A percentile compares a stretch with the other conserved stretches of the same genome.
These are phyloP conservation scores for Tethea ocularis DNA, from an alignment of 2,888 invertebrate species.

Conservation along the genomic window DNA sequence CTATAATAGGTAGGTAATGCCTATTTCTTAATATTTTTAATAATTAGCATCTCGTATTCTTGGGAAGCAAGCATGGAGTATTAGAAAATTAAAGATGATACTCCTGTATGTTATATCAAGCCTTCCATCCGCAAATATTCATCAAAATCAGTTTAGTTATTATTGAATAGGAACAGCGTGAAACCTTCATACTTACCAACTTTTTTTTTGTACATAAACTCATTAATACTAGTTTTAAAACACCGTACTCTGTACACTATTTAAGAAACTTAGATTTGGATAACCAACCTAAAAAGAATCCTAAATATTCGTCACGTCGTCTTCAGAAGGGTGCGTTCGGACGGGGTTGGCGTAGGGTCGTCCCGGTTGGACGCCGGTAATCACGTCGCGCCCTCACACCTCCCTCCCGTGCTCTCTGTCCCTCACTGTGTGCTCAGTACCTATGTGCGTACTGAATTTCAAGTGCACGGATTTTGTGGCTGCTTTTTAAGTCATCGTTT, in stretches of 20 bases:
- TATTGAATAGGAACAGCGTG: no score
- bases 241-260: no score
- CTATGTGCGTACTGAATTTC: constrained; percentile 60
- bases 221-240: no score
- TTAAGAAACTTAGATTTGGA: not conserved
- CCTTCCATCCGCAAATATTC: no score
- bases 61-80: no score
- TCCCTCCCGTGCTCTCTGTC: constrained; percentile 38
- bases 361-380: constrained; percentile 67
- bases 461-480: constrained; percentile 59
- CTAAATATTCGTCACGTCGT: constrained; percentile 12
- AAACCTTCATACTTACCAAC: no score
- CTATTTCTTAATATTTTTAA: no score
- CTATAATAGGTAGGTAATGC: no score
- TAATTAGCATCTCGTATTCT: no score
- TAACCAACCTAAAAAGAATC: not conserved
- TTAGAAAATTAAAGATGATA: no score
- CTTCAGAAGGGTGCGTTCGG: constrained; percentile 10
- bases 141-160: no score
- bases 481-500: constrained; percentile 18
- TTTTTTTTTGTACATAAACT: not conserved
- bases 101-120: no score
- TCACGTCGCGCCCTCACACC: constrained; percentile 75
- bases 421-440: constrained; percentile 44
- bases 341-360: constrained; percentile 51